Conservation (phyloP, 2,113 vertebrate species). For the Vireo altiloquus region DNA sequence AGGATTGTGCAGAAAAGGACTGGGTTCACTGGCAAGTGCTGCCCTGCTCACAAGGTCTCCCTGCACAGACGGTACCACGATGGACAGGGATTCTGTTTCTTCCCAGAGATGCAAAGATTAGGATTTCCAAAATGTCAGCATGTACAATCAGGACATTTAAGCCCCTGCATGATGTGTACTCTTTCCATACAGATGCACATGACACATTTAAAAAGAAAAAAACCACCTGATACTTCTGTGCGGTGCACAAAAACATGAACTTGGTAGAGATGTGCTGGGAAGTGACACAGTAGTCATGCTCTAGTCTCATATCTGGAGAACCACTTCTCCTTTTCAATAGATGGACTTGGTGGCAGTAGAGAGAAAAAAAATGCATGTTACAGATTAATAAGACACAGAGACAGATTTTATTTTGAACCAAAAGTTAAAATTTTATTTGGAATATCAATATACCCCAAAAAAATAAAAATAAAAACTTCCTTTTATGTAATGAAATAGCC, state of each 20-base stretch:
- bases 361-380: not conserved
- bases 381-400: conserved; percentile 9
- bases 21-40: not conserved
- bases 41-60: not conserved
- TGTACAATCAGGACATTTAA: not conserved
- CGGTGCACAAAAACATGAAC: not conserved
- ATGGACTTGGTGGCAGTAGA: not conserved
- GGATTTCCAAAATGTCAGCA: not conserved
- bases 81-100: not conserved
- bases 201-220: not conserved
- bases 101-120: not conserved
- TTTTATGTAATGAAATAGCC: conserved; percentile 75
- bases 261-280: not conserved
- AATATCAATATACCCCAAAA: conserved; percentile 75
- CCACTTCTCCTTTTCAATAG: not conserved
- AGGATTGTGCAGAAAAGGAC: not conserved
- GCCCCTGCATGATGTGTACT: not conserved
- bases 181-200: not conserved
- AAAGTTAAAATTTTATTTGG: conserved; percentile 81
- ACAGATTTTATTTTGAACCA: conserved; percentile 69
- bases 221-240: not conserved
- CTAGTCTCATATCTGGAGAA: not conserved
- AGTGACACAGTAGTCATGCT: rapidly evolving
- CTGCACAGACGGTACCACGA: not conserved
- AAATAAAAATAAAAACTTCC: conserved; percentile 77